phyloP scores from a whole-genome alignment of 1,140 invertebrate genomes.

The Tetragnatha versicolor region DNA sequence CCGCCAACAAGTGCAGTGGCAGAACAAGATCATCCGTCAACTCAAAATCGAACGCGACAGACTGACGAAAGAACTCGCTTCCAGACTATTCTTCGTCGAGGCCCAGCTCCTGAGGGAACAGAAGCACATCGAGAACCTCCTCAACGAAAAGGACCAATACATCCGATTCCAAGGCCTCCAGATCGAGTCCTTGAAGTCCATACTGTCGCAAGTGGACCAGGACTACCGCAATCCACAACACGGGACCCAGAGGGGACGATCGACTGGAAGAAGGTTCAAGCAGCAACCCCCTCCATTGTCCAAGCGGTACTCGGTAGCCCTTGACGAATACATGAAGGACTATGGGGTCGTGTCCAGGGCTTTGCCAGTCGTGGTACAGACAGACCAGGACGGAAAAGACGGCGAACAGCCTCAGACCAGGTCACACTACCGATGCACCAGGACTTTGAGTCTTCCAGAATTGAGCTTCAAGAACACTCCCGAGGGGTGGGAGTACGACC shows the following conservation, averaged over 20 bases:
- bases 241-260: neutral
- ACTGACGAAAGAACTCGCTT: constrained; percentile 29
- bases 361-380: constrained; percentile 16
- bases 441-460: constrained; percentile 21
- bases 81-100: constrained; percentile 36
- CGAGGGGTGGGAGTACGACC: neutral
- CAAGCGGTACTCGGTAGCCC: constrained; percentile 18
- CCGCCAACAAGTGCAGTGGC: constrained; percentile 30
- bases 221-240: constrained; percentile 4
- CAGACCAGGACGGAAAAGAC: neutral
- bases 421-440: neutral
- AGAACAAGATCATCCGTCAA: constrained; percentile 23
- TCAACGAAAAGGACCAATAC: constrained; percentile 41
- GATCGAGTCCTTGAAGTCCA: constrained; percentile 22
- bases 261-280: constrained; percentile 12
- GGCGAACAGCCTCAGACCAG: neutral
- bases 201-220: constrained; percentile 7
- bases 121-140: constrained; percentile 38
- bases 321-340: constrained; percentile 47
- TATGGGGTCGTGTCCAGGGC: constrained; percentile 28
- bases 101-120: constrained; percentile 37
- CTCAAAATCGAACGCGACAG: constrained; percentile 30
- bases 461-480: constrained; percentile 4
- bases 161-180: constrained; percentile 39
- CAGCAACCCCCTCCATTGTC: neutral